These are phyloP conservation scores for Drosophila pegasa DNA, from an alignment of 2,888 invertebrate genomes.

Conservation along the genomic window DNA sequence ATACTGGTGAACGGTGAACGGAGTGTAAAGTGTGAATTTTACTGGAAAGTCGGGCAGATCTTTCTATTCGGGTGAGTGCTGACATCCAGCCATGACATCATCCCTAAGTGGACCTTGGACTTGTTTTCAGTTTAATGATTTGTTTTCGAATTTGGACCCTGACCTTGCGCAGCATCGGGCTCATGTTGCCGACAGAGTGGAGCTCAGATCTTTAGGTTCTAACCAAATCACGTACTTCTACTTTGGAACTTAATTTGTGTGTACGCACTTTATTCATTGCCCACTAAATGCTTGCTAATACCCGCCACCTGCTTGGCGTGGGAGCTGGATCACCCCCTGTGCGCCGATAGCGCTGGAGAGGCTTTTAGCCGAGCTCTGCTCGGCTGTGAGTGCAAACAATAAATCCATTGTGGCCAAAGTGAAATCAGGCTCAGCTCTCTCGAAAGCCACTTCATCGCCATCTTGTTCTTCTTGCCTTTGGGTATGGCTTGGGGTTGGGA, in stretches of 20 bases:
- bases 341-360: slow-evolving; percentile 24
- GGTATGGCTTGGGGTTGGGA: neutral
- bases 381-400: slow-evolving; percentile 65
- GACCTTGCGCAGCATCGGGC: slow-evolving; percentile 10
- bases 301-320: neutral
- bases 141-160: slow-evolving; percentile 16
- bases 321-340: slow-evolving; percentile 22
- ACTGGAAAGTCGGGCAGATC: neutral
- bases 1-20: neutral
- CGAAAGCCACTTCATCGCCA: slow-evolving; percentile 74
- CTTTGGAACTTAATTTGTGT: slow-evolving; percentile 26
- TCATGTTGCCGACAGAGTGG: slow-evolving; percentile 15
- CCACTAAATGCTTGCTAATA: slow-evolving; percentile 9
- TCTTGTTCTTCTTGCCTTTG: neutral
- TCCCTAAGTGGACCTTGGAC: slow-evolving; percentile 18
- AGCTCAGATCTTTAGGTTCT: slow-evolving; percentile 13
- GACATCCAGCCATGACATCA: slow-evolving; percentile 34
- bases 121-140: slow-evolving; percentile 17
- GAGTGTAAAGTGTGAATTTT: neutral
- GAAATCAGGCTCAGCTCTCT: slow-evolving; percentile 75
- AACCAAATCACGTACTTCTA: slow-evolving; percentile 6
- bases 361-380: slow-evolving; percentile 47
- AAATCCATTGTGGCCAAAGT: slow-evolving; percentile 80
- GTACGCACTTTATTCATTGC: slow-evolving; percentile 19
- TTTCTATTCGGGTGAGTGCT: slow-evolving; percentile 1